Evolutionary conservation across 2,888 invertebrate species (phyloP).

Genomic region (Calameuta idolon): DNA sequence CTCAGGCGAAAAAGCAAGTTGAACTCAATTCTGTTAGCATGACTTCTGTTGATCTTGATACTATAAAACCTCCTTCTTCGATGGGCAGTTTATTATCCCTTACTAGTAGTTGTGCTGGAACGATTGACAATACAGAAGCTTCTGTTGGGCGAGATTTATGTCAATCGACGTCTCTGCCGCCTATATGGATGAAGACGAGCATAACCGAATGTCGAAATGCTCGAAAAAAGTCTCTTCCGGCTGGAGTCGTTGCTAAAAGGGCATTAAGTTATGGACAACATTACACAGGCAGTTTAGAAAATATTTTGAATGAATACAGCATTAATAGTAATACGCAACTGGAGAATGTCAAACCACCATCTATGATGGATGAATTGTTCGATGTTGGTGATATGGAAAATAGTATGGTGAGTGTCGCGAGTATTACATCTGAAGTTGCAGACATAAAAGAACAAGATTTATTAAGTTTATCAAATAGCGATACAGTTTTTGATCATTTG

Average conservation of each 20-base stretch:
- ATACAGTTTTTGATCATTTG: constrained; percentile 71
- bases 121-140: constrained; percentile 39
- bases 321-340: constrained; percentile 75
- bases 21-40: constrained; percentile 74
- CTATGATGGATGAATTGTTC: constrained; percentile 77
- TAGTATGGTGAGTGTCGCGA: constrained; percentile 87
- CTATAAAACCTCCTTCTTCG: constrained; percentile 81
- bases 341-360: constrained; percentile 87
- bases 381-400: constrained; percentile 77
- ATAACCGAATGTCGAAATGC: constrained; percentile 31
- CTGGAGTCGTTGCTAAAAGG: constrained; percentile 78
- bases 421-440: constrained; percentile 83
- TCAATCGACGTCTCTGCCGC: constrained; percentile 50
- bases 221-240: constrained; percentile 78
- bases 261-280: constrained; percentile 73
- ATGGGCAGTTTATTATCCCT: constrained; percentile 77
- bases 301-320: constrained; percentile 71
- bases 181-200: constrained; percentile 32
- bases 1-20: constrained; percentile 67
- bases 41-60: constrained; percentile 77
- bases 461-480: constrained; percentile 61
- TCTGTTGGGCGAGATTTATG: constrained; percentile 42
- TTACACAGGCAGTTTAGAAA: constrained; percentile 74
- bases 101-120: constrained; percentile 65
- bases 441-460: constrained; percentile 70